Evolutionary conservation across 1,140 invertebrate species (phyloP).

Genomic region (Papilio machaon): DNA sequence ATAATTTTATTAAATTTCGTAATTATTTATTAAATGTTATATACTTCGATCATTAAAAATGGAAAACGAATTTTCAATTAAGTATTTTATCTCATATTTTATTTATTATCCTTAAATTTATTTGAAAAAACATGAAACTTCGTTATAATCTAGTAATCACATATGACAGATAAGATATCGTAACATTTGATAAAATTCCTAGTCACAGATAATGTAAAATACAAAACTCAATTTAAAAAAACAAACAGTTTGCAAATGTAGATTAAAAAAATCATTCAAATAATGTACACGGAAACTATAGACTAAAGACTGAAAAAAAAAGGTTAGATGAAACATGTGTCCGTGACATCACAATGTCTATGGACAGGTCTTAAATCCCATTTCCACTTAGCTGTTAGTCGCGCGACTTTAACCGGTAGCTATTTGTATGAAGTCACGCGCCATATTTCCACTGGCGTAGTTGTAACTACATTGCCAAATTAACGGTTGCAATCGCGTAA

Average conservation of each 20-base stretch:
- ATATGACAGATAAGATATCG: constrained; percentile 29
- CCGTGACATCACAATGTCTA: background rate
- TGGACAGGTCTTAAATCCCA: background rate
- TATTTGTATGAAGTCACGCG: background rate
- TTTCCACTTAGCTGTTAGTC: constrained; percentile 1
- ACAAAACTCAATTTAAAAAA: background rate
- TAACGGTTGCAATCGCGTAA: background rate
- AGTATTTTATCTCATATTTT: background rate
- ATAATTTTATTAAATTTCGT: background rate
- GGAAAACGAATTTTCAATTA: background rate
- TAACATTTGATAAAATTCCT: constrained; percentile 34
- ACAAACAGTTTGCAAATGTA: constrained; percentile 27
- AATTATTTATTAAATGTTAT: background rate
- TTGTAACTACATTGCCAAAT: background rate
- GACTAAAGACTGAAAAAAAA: constrained; percentile 34
- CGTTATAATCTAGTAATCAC: constrained; percentile 16
- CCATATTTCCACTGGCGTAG: background rate
- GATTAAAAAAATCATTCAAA: constrained; percentile 5
- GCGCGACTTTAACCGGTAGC: background rate
- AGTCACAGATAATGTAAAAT: constrained; percentile 34
- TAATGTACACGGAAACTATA: constrained; percentile 32
- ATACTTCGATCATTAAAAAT: background rate
- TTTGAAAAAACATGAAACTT: constrained; percentile 15
- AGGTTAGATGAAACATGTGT: constrained; percentile 4
- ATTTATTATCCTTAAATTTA: constrained; percentile 29